phyloP scores from a whole-genome alignment of 2,888 invertebrate genomes.

The Ophioninae sp. region DNA sequence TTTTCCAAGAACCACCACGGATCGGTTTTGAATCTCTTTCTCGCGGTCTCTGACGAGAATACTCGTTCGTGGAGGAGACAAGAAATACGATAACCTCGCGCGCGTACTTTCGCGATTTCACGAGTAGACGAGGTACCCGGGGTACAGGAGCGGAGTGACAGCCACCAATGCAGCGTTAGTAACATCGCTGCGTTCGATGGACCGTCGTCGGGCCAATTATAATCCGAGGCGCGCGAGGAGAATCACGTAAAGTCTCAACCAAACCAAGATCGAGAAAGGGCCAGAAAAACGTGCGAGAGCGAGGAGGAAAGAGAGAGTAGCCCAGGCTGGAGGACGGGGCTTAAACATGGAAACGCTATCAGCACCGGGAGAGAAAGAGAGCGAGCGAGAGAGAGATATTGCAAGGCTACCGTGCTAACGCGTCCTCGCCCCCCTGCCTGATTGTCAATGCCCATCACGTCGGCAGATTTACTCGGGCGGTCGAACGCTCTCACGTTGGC shows the following conservation, averaged over 20 bases:
- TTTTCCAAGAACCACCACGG: slow-evolving; percentile 12
- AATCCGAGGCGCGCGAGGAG: slow-evolving; percentile 50
- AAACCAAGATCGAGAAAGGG: slow-evolving; percentile 14
- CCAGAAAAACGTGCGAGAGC: slow-evolving; percentile 3
- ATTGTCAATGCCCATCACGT: slow-evolving; percentile 56
- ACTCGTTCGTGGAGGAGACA: slow-evolving; percentile 34
- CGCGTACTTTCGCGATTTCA: slow-evolving; percentile 24
- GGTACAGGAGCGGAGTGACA: slow-evolving; percentile 18
- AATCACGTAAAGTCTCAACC: slow-evolving; percentile 47
- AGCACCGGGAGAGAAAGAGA: slow-evolving; percentile 26
- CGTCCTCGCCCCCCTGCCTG: slow-evolving; percentile 24
- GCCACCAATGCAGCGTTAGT: slow-evolving; percentile 21
- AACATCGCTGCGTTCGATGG: slow-evolving; percentile 36
- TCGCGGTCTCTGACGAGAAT: slow-evolving; percentile 43
- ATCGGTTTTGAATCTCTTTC: slow-evolving; percentile 51
- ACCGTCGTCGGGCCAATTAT: slow-evolving; percentile 54
- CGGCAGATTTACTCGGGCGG: slow-evolving; percentile 56
- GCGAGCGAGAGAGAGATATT: slow-evolving; percentile 14
- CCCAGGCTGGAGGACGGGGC: slow-evolving; percentile 35
- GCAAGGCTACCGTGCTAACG: slow-evolving; percentile 17
- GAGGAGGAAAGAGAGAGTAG: slow-evolving; percentile 19
- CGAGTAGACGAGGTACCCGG: slow-evolving; percentile 13
- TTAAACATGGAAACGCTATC: slow-evolving; percentile 53
- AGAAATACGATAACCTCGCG: slow-evolving; percentile 37
- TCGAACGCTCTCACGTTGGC: slow-evolving; percentile 46